Conservation (phyloP, 2,113 vertebrate genomes). For the Leucosticte australis region DNA sequence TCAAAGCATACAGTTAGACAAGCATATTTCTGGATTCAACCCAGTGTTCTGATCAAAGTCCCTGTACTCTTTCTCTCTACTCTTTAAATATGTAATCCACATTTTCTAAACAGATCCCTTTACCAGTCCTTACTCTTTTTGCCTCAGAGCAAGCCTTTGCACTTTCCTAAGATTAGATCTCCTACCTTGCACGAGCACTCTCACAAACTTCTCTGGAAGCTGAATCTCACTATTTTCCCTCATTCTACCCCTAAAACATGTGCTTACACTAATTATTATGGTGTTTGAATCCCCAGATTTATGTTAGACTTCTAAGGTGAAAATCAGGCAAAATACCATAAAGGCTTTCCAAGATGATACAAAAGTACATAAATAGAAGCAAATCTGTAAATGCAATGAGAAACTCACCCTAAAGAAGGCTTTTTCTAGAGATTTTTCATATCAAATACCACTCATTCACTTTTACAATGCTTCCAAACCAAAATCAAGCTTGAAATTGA, state of each 20-base stretch:
- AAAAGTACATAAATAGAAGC: rapidly evolving
- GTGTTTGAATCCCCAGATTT: not conserved
- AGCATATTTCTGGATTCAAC: not conserved
- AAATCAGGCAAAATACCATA: not conserved
- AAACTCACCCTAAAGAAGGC: rapidly evolving
- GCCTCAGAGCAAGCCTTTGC: not conserved
- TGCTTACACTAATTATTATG: not conserved
- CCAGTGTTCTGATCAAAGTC: not conserved
- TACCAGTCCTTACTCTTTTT: not conserved
- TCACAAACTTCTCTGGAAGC: not conserved
- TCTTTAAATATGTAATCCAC: not conserved
- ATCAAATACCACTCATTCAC: not conserved
- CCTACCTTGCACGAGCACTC: not conserved
- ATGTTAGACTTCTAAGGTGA: not conserved
- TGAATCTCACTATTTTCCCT: not conserved
- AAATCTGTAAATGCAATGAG: not conserved
- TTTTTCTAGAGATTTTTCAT: not conserved
- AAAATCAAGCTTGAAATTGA: not conserved
- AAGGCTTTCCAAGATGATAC: not conserved
- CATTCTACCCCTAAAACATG: not conserved
- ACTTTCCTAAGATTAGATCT: not conserved
- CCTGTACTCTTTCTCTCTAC: not conserved
- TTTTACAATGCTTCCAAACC: not conserved
- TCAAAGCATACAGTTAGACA: not conserved
- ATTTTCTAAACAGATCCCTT: not conserved